phyloP scores from a whole-genome alignment of 2,888 invertebrate species.

The Osedax frankpressi region DNA sequence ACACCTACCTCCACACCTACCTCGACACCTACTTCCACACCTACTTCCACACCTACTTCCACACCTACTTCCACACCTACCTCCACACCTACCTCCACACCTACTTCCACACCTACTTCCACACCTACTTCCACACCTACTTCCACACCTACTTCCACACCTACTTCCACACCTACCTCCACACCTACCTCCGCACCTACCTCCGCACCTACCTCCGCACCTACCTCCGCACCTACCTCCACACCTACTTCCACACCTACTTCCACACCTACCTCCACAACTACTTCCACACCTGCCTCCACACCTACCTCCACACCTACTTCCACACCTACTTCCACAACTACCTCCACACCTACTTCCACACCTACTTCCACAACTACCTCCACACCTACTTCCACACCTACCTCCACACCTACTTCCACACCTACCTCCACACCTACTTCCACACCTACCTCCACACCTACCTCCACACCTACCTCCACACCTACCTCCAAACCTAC shows the following conservation, averaged over 20 bases:
- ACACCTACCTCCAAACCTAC: neutral
- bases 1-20: neutral
- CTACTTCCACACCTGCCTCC: neutral
- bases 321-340: too few relatives aligned
- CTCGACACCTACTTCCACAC: conserved; percentile 1
- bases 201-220: neutral
- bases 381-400: neutral
- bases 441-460: neutral
- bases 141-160: neutral
- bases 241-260: neutral
- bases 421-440: neutral
- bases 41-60: neutral
- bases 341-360: neutral
- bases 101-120: too few relatives aligned
- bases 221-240: neutral
- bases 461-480: neutral
- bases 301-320: neutral
- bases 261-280: neutral
- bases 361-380: neutral
- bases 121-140: neutral
- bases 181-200: neutral
- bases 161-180: neutral
- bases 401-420: neutral
- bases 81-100: neutral
- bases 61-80: neutral